Base-by-base conservation (phyloP, 64 coral and sea anemone species). In the Montipora cactus region DNA sequence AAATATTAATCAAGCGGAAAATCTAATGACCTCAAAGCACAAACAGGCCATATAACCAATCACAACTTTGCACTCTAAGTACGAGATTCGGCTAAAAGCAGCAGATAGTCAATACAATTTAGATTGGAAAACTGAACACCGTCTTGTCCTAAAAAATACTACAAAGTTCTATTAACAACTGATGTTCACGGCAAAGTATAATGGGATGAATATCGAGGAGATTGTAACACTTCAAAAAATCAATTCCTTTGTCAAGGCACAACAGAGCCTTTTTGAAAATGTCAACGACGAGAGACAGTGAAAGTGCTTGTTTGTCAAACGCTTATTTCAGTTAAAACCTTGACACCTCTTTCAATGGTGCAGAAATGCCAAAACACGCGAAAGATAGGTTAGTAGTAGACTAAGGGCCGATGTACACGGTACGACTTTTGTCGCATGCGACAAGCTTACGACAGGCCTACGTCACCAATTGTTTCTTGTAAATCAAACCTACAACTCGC, bases 1-100 rank as follows among this genome's bases (percentile, higher is more conserved):
- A 86, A 71, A 86, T 86, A 86, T 70, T 86, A 86, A 71, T 86
- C 82, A 86, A 44, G 46, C 82, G 62, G 62, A 86, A 67, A 67
- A 44, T 86, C 70, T 70, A 86, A 86, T 86, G 66, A 86, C 82
- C 82, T 69, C 49, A 64, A 19, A 67, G 47, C 62, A 70, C 62
- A 66, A 64, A 70, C 8, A 6, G 46, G 8, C 18, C 82, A 18
- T 71, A 15, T 44, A 21, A 7, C 82, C 82, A 86, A 86, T 86
- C 82, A 86, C 14, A 72, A 2, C 62, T 22, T 49, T 4, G 2
- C 14, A n/a, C 55, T 6, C 46, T 67, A 48, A 84, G 47, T 37
- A 84, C 50, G 81, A 28, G 12, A 70, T 84, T 84, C 62, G 47
- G 44, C 48, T 37, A 37, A 37, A 37, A 37, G 37, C 37, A 37